Conservation (phyloP, 2,888 invertebrate genomes). For the Thysanoteuthis rhombus region DNA sequence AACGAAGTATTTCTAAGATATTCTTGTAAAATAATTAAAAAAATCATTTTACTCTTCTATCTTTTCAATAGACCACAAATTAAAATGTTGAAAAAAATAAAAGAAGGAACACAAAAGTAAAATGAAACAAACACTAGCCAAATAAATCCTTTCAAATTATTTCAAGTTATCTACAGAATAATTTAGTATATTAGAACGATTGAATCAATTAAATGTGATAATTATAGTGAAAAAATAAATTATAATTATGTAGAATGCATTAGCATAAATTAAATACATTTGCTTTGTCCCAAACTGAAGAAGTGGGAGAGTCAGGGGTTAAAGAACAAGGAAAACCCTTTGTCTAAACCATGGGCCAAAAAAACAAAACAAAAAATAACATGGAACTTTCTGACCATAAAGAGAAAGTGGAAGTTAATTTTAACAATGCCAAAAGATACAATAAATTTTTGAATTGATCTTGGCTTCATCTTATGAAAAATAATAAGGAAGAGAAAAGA, state of each 20-base stretch:
- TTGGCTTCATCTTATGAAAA: background rate
- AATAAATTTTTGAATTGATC: background rate
- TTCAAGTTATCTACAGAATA: background rate
- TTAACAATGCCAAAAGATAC: background rate
- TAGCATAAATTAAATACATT: background rate
- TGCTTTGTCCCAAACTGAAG: slow-evolving; percentile 14
- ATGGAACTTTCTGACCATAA: background rate
- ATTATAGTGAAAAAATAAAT: background rate
- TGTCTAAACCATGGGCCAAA: background rate
- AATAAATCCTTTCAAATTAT: slow-evolving; percentile 12
- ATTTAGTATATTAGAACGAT: background rate
- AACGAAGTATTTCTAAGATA: background rate
- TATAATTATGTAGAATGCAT: background rate
- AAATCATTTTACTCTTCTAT: background rate
- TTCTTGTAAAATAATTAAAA: background rate
- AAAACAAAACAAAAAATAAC: too few relatives aligned
- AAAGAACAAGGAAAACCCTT: background rate
- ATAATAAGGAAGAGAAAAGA: background rate
- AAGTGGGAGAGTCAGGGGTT: background rate
- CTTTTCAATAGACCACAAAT: background rate
- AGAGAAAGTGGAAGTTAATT: slow-evolving; percentile 16
- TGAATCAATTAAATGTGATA: background rate
- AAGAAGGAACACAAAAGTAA: background rate
- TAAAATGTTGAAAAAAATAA: background rate
- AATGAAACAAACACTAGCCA: background rate